Evolutionary conservation across 2,797 vertebrate genomes (phyloP), one percentile per base, ranked within the genome.

Genomic region (Ceryle rudis): DNA sequence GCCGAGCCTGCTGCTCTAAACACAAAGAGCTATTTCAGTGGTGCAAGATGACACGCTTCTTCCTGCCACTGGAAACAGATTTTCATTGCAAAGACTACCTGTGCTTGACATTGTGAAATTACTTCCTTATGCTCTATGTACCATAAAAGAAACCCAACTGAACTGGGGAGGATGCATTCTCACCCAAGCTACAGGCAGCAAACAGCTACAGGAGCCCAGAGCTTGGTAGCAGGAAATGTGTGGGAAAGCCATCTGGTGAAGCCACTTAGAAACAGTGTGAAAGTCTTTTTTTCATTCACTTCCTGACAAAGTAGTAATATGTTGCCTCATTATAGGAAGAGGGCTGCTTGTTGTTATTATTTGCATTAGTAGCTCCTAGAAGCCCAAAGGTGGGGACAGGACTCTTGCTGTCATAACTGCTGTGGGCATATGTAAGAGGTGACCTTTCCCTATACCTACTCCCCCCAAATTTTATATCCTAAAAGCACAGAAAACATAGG

Each of bases 171-270:
- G 86, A 92, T 87, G 37, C 46, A 91, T 83, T 86, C 93, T 87
- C 0, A 0, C 61, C 64, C 57, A 58, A 87, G 51, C 52, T 86
- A 20, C 65, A 80, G 0, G 57, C 46, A 86, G 91, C 78, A 86
- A 95, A 89, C 84, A 91, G 94, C 86, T 95, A 21, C 83, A 73
- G 94, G 42, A 96, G 94, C 87, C 79, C 81, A 83, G 89, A 89
- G 94, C 91, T 55, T 62, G 70, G 57, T 66, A 61, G 91, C 93
- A 96, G 97, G 96, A 97, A 97, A 77, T 92, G 95, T 96, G 96
- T 97, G 97, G 96, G 97, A 96, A 96, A 96, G 78, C 97, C 96
- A 97, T 97, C 96, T 97, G 95, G 47, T 78, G 69, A 95, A 96
- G 90, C 66, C 82, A 58, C 89, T 95, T 46, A 67, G 88, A 86